Base-by-base conservation (phyloP, 2,888 invertebrate genomes). In the Drepanosiphum platanoidis region DNA sequence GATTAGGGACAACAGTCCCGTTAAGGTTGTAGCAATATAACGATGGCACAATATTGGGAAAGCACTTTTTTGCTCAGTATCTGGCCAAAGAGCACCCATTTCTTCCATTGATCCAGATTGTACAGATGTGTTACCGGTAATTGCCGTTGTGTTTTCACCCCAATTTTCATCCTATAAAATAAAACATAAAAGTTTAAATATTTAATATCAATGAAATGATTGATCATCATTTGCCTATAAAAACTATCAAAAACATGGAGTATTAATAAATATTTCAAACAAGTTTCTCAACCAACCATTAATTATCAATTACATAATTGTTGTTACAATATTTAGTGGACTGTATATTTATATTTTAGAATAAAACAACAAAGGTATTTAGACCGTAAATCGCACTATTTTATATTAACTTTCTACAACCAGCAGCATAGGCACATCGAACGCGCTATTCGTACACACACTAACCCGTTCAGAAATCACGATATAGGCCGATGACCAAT, bases 141-240 rank as follows among this genome's bases (percentile, higher is more conserved):
- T 94, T 0, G 97, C 98, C 0, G 98, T 98, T 0, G 98, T 98
- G 89, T 97, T 98, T 90, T 98, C 98, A n/a, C 97, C 97, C 98
- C 98, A 98, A 90, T 97, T 97, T 89, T 98, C 98, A 90, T 98
- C 98, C 91, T 97, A 95, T 36, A 88, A 87, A 52, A 95, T 36
- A 88, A 87, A 86, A 70, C 46, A 86, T 71, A 71, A 74, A 64
- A 81, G 61, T 46, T 52, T 78, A 64, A 68, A 39, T 1, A 79
- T 42, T 7, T 0, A 42, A 66, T 4, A 34, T 52, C 15, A 70
- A 68, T 36, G 32, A n/a, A 32, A 22, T 18, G 15, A 68, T n/a
- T 11, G 3, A 34, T 75, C 18, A 61, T 27, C 13, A 64, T 34
- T 68, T 34, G 7, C 52, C 5, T 52, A n/a, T 36, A 68, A 39